A percentile compares a stretch with the other conserved stretches of the same genome.
phyloP scores from a whole-genome alignment of 35 echinoderm and acorn worm genomes.

The Heliocidaris erythrogramma region DNA sequence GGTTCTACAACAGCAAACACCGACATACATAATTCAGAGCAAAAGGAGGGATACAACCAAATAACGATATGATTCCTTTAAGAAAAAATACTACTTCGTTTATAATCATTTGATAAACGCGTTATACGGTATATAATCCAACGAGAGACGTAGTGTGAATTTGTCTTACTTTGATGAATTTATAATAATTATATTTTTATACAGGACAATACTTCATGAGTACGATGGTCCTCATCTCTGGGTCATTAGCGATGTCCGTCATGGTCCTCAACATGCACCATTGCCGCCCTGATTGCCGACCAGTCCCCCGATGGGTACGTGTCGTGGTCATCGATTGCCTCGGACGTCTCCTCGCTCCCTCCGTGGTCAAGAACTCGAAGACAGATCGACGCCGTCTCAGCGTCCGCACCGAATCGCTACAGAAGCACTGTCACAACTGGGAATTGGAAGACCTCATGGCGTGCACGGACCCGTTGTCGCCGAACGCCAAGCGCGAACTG shows the following conservation, averaged over 20 bases:
- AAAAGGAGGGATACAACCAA: no score
- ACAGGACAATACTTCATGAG: conserved; percentile 93
- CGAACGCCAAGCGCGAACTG: conserved; percentile 11
- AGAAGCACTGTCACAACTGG: conserved; percentile 64
- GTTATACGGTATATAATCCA: no score
- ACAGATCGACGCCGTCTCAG: conserved; percentile 32
- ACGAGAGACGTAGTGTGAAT: no score
- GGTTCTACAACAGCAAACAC: no score
- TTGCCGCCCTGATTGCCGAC: conserved; percentile 68
- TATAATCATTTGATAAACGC: no score
- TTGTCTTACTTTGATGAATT: no score
- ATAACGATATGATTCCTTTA: no score
- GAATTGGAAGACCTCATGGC: conserved; percentile 77
- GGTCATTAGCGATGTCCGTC: conserved; percentile 89
- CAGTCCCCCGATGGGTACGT: conserved; percentile 87
- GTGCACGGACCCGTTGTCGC: conserved; percentile 56
- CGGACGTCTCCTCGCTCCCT: conserved; percentile 49
- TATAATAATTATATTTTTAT: not conserved
- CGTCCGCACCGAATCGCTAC: conserved; percentile 29
- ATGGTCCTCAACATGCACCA: conserved; percentile 87
- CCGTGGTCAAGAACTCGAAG: conserved; percentile 32
- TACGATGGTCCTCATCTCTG: conserved; percentile 92
- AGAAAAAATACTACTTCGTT: no score
- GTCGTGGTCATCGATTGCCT: conserved; percentile 71
- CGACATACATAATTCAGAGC: no score